Evolutionary conservation across 1,140 invertebrate genomes (phyloP), one percentile per base, ranked within the genome.

Genomic region (Euschistus heros): DNA sequence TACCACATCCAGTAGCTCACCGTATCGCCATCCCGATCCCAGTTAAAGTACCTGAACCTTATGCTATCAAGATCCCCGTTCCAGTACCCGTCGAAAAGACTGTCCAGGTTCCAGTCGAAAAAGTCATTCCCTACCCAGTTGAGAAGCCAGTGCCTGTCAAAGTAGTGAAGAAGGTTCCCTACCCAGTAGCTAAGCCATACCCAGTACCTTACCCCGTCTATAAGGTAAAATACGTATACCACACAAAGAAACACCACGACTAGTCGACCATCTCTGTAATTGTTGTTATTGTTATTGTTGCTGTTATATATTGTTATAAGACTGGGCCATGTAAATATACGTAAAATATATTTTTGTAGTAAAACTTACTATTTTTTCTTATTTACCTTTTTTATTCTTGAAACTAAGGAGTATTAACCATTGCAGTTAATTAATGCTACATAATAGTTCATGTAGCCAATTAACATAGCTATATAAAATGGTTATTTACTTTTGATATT

Each of bases 131-230:
- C 1, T 70, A 70, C 60, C 66, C 68, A 2, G 69, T 72, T 0
- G 69, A 71, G 37, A 72, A 71, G 61, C 71, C 71, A 15, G 69
- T 70, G 30, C 69, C 69, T 1, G 70, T 72, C 44, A 68, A 65
- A 13, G 65, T 72, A 13, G 69, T 69, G 33, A 71, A 72, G 46
- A 69, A 70, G 44, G 69, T 71, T 15, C 70, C 71, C 0, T 67
- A 70, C 15, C 69, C 68, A 3, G 69, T 72, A 10, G 64, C 70
- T 24, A 69, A 69, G 60, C 66, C 71, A 24, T 67, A 71, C 61
- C 68, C 71, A 22, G 66, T 71, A 1, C 69, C 70, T 26, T 68
- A 70, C 5, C 71, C 71, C 10, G 68, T 72, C 26, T 71, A 71
- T 54, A 72, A 70, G 55, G 68, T 66, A 46, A 69, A 67, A 50